Base-by-base conservation (phyloP, 2,888 invertebrate species). In the Plagodis pulveraria region DNA sequence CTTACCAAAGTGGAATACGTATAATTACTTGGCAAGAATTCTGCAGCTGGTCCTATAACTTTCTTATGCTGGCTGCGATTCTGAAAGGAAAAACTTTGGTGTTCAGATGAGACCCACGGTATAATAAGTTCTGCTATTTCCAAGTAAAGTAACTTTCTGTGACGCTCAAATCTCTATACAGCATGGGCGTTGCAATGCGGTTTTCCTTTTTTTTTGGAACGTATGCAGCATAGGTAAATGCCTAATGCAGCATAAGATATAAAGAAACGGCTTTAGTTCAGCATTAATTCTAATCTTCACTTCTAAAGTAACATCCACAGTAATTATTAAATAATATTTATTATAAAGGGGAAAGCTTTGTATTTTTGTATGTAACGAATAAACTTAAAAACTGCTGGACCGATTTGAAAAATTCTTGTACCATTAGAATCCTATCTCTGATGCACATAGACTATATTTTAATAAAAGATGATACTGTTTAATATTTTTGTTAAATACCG, bases 21-120 rank as follows among this genome's bases (percentile, higher is more conserved):
- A 86, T 89, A 87, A 89, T 89, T 89, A 89, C 86, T 88, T 83
- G 83, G 76, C 76, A 83, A 87, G 86, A 80, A 81, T 77, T 70
- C 66, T 77, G 76, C 80, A 80, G 83, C 84, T 86, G 87, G 75
- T 81, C 76, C 73, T 70, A 62, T 48, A 82, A 86, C 76, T 84
- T 87, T 77, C 76, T 76, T 77, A 76, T 83, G 79, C 84, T 77
- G 73, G 78, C 70, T 71, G 78, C 72, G 73, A 77, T 71, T 72
- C 74, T 73, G 69, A 74, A 81, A 80, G 73, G 76, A 80, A 84
- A 84, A 84, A 87, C 71, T 86, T 87, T 67, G 64, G 68, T 77
- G 74, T 72, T 77, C 81, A 64, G 76, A 80, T 76, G 80, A 79
- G 74, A 72, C 77, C 75, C 75, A 76, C 76, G 66, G 78, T 66